These are phyloP conservation scores for Tetropium fuscum DNA, from an alignment of 2,888 invertebrate species.

Conservation along the genomic window DNA sequence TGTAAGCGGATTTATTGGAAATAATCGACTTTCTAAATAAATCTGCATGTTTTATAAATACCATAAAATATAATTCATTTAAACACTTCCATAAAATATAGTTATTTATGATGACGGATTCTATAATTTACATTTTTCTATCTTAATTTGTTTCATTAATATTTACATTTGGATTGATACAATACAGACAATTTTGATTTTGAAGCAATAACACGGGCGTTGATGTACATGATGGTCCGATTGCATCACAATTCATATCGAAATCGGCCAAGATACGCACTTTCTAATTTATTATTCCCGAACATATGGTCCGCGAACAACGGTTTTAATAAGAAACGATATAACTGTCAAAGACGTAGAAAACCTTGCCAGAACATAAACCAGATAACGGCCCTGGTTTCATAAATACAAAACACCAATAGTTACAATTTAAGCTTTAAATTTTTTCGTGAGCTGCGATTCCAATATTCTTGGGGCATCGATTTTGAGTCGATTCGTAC, in stretches of 20 bases:
- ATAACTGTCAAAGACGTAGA: no score
- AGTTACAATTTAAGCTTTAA: no score
- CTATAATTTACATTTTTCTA: constrained; percentile 44
- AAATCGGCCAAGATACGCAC: not conserved
- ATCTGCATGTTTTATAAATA: constrained; percentile 55
- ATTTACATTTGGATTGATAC: constrained; percentile 44
- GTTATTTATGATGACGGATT: constrained; percentile 57
- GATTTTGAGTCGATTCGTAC: no score
- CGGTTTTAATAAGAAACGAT: no score
- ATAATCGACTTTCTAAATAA: constrained; percentile 56
- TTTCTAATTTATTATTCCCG: constrained; percentile 1
- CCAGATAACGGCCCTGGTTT: no score
- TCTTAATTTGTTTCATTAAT: constrained; percentile 43
- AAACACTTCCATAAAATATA: constrained; percentile 56
- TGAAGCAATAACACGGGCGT: constrained; percentile 19
- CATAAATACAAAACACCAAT: no score
- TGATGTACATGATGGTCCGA: constrained; percentile 12
- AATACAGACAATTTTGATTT: constrained; percentile 40
- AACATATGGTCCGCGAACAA: not conserved
- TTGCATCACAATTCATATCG: constrained; percentile 13
- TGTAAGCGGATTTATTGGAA: constrained; percentile 52
- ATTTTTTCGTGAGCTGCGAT: no score
- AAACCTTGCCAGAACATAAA: no score
- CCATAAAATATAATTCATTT: constrained; percentile 59
- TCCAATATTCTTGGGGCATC: no score